These are phyloP conservation scores for Melikaiella ostensackeni DNA, from an alignment of 2,888 invertebrate species.

Conservation along the genomic window DNA sequence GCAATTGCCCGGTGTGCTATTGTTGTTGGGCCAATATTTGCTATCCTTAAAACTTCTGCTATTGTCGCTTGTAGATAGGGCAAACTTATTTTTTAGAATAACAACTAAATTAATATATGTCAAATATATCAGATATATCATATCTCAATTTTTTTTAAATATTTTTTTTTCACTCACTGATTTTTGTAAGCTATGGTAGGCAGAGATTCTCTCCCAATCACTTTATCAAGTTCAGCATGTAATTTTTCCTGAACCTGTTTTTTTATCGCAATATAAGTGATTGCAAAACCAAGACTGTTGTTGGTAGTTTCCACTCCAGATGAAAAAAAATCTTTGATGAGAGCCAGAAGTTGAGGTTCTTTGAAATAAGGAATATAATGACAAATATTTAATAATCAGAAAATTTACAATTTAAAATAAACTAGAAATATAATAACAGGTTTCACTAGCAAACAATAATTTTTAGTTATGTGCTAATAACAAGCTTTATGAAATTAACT, in stretches of 20 bases:
- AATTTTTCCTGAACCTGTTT: slow-evolving; percentile 85
- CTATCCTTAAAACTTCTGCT: slow-evolving; percentile 86
- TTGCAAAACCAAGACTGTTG: slow-evolving; percentile 87
- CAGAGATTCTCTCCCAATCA: slow-evolving; percentile 83
- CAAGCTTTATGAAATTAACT: too few relatives aligned
- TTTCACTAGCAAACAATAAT: too few relatives aligned
- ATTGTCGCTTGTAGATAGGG: slow-evolving; percentile 89
- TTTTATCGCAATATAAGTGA: slow-evolving; percentile 84
- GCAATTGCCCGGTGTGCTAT: slow-evolving; percentile 87
- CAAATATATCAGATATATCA: too few relatives aligned
- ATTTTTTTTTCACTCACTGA: slow-evolving; percentile 54
- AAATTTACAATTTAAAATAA: background rate
- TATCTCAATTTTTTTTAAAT: too few relatives aligned
- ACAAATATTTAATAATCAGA: background rate
- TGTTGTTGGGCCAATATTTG: slow-evolving; percentile 87
- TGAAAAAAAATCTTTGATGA: slow-evolving; percentile 90
- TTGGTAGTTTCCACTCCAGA: slow-evolving; percentile 91
- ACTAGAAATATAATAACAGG: background rate
- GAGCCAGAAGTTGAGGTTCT: slow-evolving; percentile 86
- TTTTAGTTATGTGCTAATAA: too few relatives aligned
- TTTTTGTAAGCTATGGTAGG: slow-evolving; percentile 79
- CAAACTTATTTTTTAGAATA: slow-evolving; percentile 72
- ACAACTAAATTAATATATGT: too few relatives aligned
- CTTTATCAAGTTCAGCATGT: slow-evolving; percentile 86
- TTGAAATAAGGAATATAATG: background rate